Conservation (phyloP, 1,140 invertebrate species). For the Galleria mellonella region DNA sequence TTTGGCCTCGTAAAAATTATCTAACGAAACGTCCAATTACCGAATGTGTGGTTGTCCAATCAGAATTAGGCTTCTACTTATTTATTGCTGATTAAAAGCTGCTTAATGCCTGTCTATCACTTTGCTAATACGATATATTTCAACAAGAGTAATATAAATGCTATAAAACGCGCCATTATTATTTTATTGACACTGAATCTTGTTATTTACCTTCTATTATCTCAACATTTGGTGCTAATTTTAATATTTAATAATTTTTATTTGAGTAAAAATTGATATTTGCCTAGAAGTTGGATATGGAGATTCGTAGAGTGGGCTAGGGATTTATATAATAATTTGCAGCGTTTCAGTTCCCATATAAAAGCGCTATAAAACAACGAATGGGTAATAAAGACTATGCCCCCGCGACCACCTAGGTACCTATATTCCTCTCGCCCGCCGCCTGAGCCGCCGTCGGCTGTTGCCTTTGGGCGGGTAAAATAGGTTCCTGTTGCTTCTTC, state of each 20-base stretch:
- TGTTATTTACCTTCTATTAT: not conserved
- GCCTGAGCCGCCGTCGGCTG: not conserved
- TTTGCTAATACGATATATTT: slow-evolving; percentile 17
- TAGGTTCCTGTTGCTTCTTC: too few relatives aligned
- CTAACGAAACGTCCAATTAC: not conserved
- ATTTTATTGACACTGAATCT: slow-evolving; percentile 16
- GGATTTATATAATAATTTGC: slow-evolving; percentile 1
- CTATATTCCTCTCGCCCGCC: too few relatives aligned
- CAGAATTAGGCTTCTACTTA: slow-evolving; percentile 8
- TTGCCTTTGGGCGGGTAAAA: not conserved
- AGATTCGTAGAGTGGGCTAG: not conserved
- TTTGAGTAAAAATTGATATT: too few relatives aligned
- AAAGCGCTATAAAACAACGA: slow-evolving; percentile 14
- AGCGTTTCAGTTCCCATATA: slow-evolving; percentile 11
- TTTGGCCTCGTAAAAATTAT: too few relatives aligned
- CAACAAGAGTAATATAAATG: slow-evolving; percentile 17
- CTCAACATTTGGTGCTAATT: not conserved
- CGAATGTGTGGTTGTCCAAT: slow-evolving; percentile 9
- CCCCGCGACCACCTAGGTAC: not conserved
- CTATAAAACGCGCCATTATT: slow-evolving; percentile 25
- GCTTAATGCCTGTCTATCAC: slow-evolving; percentile 5
- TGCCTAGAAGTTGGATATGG: too few relatives aligned
- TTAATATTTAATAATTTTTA: not conserved
- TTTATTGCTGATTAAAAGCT: slow-evolving; percentile 13
- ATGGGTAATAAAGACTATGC: slow-evolving; percentile 8